Conservation (phyloP, 2,113 vertebrate species). For the Cyrtonyx montezumae region DNA sequence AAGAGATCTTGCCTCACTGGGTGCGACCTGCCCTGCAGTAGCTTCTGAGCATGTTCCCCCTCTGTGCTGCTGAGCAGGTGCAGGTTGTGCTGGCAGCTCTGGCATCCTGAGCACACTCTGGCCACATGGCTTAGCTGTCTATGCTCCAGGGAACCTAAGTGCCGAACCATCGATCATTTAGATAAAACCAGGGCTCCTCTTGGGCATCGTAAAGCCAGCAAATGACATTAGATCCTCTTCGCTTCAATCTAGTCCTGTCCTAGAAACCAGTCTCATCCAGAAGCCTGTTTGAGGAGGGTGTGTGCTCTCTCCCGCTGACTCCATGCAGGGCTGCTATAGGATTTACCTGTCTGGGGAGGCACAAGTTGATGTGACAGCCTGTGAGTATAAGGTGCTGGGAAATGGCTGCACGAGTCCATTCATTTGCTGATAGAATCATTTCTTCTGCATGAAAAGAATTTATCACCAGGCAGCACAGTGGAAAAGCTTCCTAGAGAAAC, state of each 20-base stretch:
- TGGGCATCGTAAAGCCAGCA: rapidly evolving
- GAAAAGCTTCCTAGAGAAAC: conserved; percentile 66
- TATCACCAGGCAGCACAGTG: conserved; percentile 19
- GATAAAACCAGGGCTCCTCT: neutral
- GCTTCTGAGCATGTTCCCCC: neutral
- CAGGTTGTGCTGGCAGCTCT: neutral
- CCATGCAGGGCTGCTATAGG: rapidly evolving
- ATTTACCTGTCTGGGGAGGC: neutral
- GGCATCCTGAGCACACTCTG: neutral
- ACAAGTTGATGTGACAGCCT: neutral
- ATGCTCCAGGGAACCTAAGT: neutral
- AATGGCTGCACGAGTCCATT: neutral
- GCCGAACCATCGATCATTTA: neutral
- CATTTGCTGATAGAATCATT: conserved; percentile 27
- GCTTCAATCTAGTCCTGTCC: neutral
- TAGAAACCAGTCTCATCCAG: neutral
- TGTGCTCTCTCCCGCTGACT: neutral
- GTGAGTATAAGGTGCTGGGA: conserved; percentile 5
- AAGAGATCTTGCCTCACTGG: neutral
- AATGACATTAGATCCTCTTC: neutral
- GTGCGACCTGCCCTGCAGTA: neutral
- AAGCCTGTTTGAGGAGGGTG: neutral
- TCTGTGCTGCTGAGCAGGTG: neutral
- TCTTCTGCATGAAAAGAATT: conserved; percentile 19
- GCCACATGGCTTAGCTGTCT: rapidly evolving